Evolutionary conservation across 1,140 invertebrate species (phyloP).

Genomic region (Dinothrombium tinctorium): DNA sequence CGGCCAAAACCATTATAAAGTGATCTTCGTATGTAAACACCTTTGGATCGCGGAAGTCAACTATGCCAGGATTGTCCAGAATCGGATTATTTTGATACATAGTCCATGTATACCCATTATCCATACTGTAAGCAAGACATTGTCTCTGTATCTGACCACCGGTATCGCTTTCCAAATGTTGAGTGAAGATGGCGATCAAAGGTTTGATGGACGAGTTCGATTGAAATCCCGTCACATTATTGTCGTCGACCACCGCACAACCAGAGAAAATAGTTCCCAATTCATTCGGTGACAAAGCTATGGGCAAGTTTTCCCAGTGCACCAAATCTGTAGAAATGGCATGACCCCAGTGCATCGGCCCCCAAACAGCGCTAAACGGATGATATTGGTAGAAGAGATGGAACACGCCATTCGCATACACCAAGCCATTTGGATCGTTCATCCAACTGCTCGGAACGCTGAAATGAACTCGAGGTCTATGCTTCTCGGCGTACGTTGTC

Average conservation of each 20-base stretch:
- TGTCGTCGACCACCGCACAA: conserved; percentile 2
- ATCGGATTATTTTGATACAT: conserved; percentile 6
- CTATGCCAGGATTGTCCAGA: background rate
- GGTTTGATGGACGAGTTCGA: too few species aligned
- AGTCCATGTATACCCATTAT: background rate
- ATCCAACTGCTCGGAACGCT: conserved; percentile 2
- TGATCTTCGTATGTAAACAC: conserved; percentile 2
- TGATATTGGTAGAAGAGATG: conserved; percentile 8
- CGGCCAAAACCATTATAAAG: conserved; percentile 6
- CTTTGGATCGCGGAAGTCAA: conserved; percentile 7
- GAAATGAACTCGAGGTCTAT: too few species aligned
- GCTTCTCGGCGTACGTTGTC: too few species aligned
- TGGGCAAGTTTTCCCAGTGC: conserved; percentile 2
- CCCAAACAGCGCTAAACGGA: background rate
- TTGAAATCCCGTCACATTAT: conserved; percentile 5
- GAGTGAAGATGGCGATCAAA: conserved; percentile 1
- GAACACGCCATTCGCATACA: background rate
- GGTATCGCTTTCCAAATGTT: background rate
- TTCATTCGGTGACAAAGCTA: background rate
- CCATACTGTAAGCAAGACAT: background rate
- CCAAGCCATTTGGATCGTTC: conserved; percentile 9
- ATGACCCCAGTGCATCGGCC: conserved; percentile 9
- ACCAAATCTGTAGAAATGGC: conserved; percentile 2
- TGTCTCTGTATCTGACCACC: background rate
- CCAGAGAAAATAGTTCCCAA: conserved; percentile 6